Percentiles rank a stretch among this genome's conserved stretches.
These are phyloP conservation scores for Strix aluco DNA, from an alignment of 2,113 vertebrate genomes.

Conservation along the genomic window DNA sequence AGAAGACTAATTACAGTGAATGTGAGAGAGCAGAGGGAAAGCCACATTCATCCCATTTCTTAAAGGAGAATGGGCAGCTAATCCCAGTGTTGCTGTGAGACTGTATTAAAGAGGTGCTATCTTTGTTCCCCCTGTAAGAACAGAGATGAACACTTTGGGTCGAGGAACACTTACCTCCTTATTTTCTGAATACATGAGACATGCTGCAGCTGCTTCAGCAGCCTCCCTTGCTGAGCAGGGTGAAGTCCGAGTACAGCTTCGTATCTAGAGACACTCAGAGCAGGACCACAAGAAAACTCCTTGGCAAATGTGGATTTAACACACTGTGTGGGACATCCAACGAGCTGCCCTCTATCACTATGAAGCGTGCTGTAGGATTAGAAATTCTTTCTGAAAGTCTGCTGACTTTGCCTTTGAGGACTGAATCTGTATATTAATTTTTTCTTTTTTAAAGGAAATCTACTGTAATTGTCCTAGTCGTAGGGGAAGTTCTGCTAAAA, in stretches of 20 bases:
- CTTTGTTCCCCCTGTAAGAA: not conserved
- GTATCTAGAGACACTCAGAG: not conserved
- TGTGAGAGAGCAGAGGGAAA: not conserved
- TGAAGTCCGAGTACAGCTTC: not conserved
- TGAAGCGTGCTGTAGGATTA: not conserved
- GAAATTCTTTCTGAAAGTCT: not conserved
- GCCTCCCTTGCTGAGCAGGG: not conserved
- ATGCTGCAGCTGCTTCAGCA: not conserved
- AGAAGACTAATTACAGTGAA: not conserved
- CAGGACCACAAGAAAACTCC: not conserved
- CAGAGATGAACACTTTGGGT: not conserved
- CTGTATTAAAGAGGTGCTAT: not conserved
- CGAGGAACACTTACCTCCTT: not conserved
- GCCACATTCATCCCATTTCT: not conserved
- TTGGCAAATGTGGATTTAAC: not conserved
- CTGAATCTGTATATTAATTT: not conserved
- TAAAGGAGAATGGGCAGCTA: not conserved
- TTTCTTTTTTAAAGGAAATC: not conserved
- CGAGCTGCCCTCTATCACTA: not conserved
- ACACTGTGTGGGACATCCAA: not conserved
- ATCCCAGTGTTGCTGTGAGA: not conserved
- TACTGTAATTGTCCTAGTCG: not conserved
- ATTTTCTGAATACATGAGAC: not conserved
- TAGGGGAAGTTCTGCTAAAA: slow-evolving; percentile 4
- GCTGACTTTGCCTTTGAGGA: not conserved